Base-by-base conservation (phyloP, 1,140 invertebrate species). In the Uloborus diversus region DNA sequence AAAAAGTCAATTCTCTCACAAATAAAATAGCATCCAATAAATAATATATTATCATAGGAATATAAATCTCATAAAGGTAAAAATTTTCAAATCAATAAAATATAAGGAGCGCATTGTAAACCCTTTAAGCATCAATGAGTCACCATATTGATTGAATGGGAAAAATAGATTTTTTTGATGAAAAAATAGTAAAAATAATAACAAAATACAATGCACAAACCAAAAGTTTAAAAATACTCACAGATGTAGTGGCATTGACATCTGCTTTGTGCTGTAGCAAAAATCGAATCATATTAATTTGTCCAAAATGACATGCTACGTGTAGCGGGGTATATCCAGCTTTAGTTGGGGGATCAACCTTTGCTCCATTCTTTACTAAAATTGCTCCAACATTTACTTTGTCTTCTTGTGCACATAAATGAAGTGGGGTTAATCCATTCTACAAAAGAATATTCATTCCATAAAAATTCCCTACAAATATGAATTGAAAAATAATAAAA, bases 251-350 rank as follows among this genome's bases (percentile, higher is more conserved):
- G 89, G 92, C 81, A 90, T 92, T 73, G 13, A 91, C 90, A 78
- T 90, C 86, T 20, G 90, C 91, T 35, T 88, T 87, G 78, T 96
- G 92, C 82, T 96, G 93, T 27, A 99, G 88, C 49, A 99, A 87
- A 86, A 96, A 99, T 30, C 94, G 91, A 32, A 99, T 95, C 97
- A 99, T 99, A 84, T 97, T 97, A 3, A 94, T 90, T 87, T 99
- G 97, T 0, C 98, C 98, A 87, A 99, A 99, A 87, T 99, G 97
- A 78, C 94, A 94, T n/a, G 98, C 98, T n/a, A 99, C 95, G 87
- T 99, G 98, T 9, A 99, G 90, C 0, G 98, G 97, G n/a, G 97
- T 98, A 86, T 99, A 99, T 0, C 97, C 97, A 64, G 95, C 95
- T 88, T 96, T 96, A 14, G 96, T 98, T 84, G 92, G 91, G 57